Conservation (phyloP, 2,113 vertebrate genomes). For the Notothenia rossii region DNA sequence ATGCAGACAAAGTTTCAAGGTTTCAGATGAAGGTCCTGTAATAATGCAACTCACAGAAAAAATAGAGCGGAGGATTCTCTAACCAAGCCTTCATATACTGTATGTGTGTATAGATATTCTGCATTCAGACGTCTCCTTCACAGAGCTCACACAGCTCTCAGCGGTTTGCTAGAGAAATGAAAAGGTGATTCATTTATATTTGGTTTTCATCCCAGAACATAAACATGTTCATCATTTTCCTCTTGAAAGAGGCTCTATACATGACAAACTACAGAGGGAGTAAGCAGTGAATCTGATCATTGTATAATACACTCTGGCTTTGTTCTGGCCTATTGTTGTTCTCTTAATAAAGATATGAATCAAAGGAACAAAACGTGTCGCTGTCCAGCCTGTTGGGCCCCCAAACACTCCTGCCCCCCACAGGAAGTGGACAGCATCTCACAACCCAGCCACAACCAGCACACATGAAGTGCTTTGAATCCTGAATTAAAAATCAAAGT, state of each 20-base stretch:
- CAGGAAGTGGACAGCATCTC: constrained; percentile 11
- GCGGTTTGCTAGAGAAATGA: neutral
- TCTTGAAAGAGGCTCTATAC: neutral
- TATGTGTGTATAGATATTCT: constrained; percentile 16
- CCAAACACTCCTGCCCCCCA: constrained; percentile 80
- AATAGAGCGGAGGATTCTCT: constrained; percentile 27
- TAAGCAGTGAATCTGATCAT: neutral
- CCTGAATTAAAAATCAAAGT: constrained; percentile 13
- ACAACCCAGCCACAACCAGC: constrained; percentile 2
- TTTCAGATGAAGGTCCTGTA: constrained; percentile 58
- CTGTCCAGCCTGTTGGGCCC: constrained; percentile 65
- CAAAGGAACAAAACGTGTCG: neutral
- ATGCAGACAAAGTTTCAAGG: constrained; percentile 75
- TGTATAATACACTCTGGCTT: neutral
- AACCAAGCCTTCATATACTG: constrained; percentile 17
- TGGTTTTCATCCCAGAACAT: neutral
- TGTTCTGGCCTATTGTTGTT: neutral
- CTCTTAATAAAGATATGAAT: neutral
- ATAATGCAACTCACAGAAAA: constrained; percentile 40
- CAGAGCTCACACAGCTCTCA: constrained; percentile 7
- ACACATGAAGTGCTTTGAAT: constrained; percentile 3
- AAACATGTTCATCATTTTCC: neutral
- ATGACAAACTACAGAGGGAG: neutral
- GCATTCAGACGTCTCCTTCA: neutral
- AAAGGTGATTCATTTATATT: neutral